Conservation (phyloP, 2,797 vertebrate genomes). For the Arnoldichthys spilopterus region DNA sequence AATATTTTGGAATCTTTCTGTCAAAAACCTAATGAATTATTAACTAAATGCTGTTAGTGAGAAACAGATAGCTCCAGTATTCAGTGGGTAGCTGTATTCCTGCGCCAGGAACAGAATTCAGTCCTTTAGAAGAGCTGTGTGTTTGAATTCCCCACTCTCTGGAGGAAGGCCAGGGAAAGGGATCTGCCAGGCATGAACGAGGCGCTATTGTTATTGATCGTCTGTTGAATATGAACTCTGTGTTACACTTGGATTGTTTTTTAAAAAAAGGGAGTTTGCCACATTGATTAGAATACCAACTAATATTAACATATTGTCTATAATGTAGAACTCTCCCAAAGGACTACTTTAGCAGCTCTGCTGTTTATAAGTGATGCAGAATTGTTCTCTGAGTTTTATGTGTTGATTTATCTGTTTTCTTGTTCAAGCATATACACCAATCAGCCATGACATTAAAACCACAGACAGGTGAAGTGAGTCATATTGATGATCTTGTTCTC, state of each 20-base stretch:
- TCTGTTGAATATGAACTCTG: constrained; percentile 55
- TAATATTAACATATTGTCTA: constrained; percentile 35
- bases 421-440: too few relatives aligned
- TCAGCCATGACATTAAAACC: too few relatives aligned
- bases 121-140: constrained; percentile 45
- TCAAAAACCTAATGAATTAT: constrained; percentile 49
- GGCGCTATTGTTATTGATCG: constrained; percentile 56
- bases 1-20: constrained; percentile 44
- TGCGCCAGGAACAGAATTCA: constrained; percentile 50
- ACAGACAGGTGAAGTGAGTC: too few relatives aligned
- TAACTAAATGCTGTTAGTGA: constrained; percentile 30
- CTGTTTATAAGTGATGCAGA: background rate
- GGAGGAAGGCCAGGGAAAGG: constrained; percentile 51
- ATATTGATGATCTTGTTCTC: too few relatives aligned
- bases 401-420: background rate
- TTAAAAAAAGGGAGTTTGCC: constrained; percentile 51
- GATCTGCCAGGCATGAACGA: constrained; percentile 54
- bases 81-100: constrained; percentile 48
- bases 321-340: constrained; percentile 10
- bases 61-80: constrained; percentile 46
- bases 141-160: constrained; percentile 53
- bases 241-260: constrained; percentile 47
- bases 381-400: background rate
- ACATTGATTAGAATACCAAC: constrained; percentile 45
- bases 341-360: background rate